These are phyloP conservation scores for Omphaloscelis lunosa DNA, from an alignment of 2,888 invertebrate genomes.

Conservation along the genomic window DNA sequence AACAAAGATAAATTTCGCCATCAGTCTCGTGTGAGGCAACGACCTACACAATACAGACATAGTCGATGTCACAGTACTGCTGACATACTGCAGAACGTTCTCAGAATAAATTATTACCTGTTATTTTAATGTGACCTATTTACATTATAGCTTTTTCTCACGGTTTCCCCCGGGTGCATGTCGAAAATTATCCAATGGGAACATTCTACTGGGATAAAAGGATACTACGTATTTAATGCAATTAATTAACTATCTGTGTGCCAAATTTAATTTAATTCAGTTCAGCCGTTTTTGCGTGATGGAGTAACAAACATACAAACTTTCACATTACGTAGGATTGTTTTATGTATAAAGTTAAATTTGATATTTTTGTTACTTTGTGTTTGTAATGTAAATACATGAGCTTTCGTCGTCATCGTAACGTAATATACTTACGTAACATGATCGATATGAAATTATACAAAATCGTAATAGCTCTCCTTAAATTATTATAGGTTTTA, in stretches of 20 bases:
- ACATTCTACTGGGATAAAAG: not conserved
- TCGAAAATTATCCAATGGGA: not conserved
- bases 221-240: too few species aligned
- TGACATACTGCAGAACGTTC: not conserved
- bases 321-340: too few species aligned
- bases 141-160: not conserved
- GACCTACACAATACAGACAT: constrained; percentile 16
- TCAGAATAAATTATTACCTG: not conserved
- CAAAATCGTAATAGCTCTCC: not conserved
- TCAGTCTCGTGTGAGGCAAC: not conserved
- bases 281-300: not conserved
- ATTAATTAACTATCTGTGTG: too few species aligned
- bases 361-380: too few species aligned
- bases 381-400: too few species aligned
- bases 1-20: constrained; percentile 22
- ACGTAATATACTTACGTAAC: not conserved
- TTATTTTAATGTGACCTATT: not conserved
- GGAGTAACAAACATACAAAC: not conserved
- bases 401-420: not conserved
- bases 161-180: not conserved
- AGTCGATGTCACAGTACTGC: not conserved
- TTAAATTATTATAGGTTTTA: not conserved
- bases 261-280: not conserved
- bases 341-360: too few species aligned
- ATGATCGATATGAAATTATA: not conserved